Conservation (phyloP, 2,888 invertebrate species). For the Blomia tropicalis region DNA sequence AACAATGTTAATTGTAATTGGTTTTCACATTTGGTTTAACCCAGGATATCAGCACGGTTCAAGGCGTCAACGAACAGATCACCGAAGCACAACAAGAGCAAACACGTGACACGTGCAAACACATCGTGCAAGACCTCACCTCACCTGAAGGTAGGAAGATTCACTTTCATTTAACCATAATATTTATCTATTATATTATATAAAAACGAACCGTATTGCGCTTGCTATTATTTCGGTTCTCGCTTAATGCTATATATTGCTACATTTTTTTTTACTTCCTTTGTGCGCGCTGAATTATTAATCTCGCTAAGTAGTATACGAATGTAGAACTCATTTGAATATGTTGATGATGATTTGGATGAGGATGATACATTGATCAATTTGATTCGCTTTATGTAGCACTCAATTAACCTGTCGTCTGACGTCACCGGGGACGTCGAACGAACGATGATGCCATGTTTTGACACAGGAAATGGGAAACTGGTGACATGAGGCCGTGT, state of each 20-base stretch:
- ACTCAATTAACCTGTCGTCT: not conserved
- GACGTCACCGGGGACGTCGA: not conserved
- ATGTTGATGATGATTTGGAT: not conserved
- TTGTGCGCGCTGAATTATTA: too few relatives aligned
- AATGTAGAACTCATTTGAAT: not conserved
- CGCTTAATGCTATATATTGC: too few relatives aligned
- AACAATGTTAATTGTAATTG: too few relatives aligned
- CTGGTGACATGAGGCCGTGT: not conserved
- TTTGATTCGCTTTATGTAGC: not conserved
- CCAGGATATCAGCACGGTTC: constrained; percentile 47
- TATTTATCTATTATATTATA: not conserved
- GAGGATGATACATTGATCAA: not conserved
- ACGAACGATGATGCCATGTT: not conserved
- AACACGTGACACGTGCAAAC: constrained; percentile 52
- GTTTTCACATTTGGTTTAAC: not conserved
- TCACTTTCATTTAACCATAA: not conserved
- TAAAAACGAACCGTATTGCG: too few relatives aligned
- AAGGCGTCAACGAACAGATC: constrained; percentile 48
- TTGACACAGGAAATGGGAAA: not conserved
- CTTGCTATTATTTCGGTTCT: too few relatives aligned
- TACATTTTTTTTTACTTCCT: too few relatives aligned
- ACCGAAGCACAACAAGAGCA: constrained; percentile 31
- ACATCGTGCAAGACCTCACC: constrained; percentile 60
- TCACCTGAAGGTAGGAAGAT: constrained; percentile 49
- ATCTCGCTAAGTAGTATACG: too few relatives aligned